Conservation (phyloP, 2,113 vertebrate genomes). For the Gorsachius goisagi region DNA sequence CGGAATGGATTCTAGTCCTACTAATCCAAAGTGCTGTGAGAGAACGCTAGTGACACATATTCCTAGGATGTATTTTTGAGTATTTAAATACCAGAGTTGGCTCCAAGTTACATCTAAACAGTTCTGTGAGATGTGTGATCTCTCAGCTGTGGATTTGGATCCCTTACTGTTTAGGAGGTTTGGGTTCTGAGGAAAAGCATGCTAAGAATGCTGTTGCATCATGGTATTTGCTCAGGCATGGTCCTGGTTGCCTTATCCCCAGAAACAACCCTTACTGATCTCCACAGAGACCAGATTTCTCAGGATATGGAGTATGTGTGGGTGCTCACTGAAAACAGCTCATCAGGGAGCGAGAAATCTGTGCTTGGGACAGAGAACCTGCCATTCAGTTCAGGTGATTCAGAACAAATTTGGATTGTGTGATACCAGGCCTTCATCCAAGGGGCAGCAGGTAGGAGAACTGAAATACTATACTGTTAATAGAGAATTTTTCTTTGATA, state of each 20-base stretch:
- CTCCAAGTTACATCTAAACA: neutral
- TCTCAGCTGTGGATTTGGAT: neutral
- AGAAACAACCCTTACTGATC: neutral
- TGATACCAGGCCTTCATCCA: neutral
- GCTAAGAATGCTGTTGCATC: neutral
- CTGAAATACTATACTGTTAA: neutral
- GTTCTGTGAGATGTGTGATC: neutral
- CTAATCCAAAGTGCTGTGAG: neutral
- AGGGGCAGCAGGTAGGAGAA: neutral
- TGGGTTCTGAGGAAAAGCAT: neutral
- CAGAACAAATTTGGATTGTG: neutral
- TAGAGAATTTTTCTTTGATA: neutral
- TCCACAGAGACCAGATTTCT: neutral
- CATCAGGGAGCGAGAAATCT: neutral
- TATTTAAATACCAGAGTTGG: neutral
- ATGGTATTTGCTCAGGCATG: neutral
- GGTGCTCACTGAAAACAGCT: neutral
- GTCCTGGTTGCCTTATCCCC: neutral
- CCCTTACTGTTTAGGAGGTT: neutral
- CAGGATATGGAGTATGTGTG: neutral
- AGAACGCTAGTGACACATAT: neutral
- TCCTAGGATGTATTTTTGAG: neutral
- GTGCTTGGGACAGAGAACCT: neutral
- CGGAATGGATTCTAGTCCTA: neutral
- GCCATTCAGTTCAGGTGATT: neutral